These are phyloP conservation scores for Teleopsis dalmanni DNA, from an alignment of 1,140 invertebrate genomes.

Conservation along the genomic window DNA sequence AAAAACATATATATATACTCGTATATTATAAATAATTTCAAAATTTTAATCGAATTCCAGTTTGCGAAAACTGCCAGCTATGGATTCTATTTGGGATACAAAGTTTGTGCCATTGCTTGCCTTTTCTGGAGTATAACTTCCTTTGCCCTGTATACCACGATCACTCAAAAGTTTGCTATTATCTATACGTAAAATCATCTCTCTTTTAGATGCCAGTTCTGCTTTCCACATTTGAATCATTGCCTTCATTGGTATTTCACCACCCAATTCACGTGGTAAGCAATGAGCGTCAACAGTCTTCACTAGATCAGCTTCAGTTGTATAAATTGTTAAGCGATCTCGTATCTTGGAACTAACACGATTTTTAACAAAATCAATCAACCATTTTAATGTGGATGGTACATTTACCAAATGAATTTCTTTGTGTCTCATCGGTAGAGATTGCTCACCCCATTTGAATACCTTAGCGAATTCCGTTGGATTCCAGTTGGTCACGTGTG, in stretches of 20 bases:
- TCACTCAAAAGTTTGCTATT: slow-evolving; percentile 58
- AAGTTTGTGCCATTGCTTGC: slow-evolving; percentile 31
- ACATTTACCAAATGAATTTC: slow-evolving; percentile 64
- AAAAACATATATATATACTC: not conserved
- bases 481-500: slow-evolving; percentile 59
- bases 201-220: slow-evolving; percentile 53
- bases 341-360: slow-evolving; percentile 63
- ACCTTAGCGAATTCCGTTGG: slow-evolving; percentile 58
- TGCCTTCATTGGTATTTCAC: slow-evolving; percentile 59
- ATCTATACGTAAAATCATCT: slow-evolving; percentile 58
- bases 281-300: slow-evolving; percentile 57
- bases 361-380: slow-evolving; percentile 62
- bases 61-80: slow-evolving; percentile 63
- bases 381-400: slow-evolving; percentile 57
- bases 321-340: slow-evolving; percentile 57
- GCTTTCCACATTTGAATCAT: slow-evolving; percentile 69
- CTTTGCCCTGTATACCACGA: slow-evolving; percentile 47
- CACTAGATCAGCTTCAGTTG: slow-evolving; percentile 54
- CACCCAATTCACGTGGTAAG: slow-evolving; percentile 70
- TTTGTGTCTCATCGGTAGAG: slow-evolving; percentile 68
- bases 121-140: slow-evolving; percentile 46
- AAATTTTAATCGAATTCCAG: slow-evolving; percentile 57
- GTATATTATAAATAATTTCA: not conserved
- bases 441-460: slow-evolving; percentile 69
- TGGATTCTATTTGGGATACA: slow-evolving; percentile 41